Conservation (phyloP, 2,797 vertebrate species). For the Gouania willdenowi region DNA sequence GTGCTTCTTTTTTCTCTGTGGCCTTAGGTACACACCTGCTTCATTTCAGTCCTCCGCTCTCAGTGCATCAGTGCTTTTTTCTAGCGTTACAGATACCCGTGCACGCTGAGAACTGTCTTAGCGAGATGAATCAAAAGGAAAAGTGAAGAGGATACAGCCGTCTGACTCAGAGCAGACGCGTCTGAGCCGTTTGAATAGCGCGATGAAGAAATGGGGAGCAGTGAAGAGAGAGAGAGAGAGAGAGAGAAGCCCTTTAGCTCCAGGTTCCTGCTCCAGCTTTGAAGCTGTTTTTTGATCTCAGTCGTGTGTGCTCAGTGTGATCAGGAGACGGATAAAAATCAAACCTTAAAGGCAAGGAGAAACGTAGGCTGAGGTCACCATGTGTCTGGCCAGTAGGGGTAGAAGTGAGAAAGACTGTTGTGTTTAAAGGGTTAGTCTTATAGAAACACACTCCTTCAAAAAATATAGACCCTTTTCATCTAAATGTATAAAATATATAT, state of each 20-base stretch:
- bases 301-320: constrained; percentile 68
- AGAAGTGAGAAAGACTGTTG: constrained; percentile 6
- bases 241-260: constrained; percentile 58
- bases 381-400: constrained; percentile 38
- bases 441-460: too few species aligned
- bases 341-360: constrained; percentile 53
- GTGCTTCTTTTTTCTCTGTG: constrained; percentile 70
- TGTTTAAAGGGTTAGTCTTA: too few species aligned
- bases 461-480: too few species aligned
- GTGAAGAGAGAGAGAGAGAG: constrained; percentile 17
- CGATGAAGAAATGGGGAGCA: constrained; percentile 41
- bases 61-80: constrained; percentile 9
- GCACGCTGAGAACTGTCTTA: constrained; percentile 32
- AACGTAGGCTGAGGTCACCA: constrained; percentile 44
- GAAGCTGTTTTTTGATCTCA: constrained; percentile 79
- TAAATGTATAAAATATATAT: too few species aligned
- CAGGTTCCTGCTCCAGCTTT: constrained; percentile 70
- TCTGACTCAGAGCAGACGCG: constrained; percentile 31
- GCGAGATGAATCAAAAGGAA: constrained; percentile 36
- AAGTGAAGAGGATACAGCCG: constrained; percentile 48
- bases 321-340: constrained; percentile 64
- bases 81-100: constrained; percentile 12
- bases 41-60: constrained; percentile 29
- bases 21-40: constrained; percentile 65
- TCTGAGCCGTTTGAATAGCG: constrained; percentile 57